phyloP scores from a whole-genome alignment of 1,140 invertebrate genomes.

The Drosophila azteca region DNA sequence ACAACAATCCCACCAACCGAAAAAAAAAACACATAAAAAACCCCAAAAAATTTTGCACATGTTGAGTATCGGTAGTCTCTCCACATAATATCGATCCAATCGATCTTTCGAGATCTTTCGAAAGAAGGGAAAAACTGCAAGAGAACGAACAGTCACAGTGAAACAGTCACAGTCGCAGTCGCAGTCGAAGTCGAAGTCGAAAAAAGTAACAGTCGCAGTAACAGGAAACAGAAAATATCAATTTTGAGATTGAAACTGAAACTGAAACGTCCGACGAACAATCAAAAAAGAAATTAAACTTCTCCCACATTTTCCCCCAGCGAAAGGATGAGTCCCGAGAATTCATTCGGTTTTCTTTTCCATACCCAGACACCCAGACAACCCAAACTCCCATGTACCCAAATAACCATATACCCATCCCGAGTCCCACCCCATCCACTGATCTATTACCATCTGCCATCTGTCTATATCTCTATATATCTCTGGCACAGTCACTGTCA shows the following conservation, averaged over 20 bases:
- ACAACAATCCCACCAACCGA: conserved; percentile 23
- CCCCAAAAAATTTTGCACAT: conserved; percentile 24
- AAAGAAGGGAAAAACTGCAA: conserved; percentile 17
- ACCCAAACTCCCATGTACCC: no score
- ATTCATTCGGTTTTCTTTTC: conserved; percentile 34
- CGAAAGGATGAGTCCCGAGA: no score
- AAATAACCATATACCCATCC: neutral
- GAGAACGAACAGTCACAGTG: conserved; percentile 5
- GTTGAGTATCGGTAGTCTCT: conserved; percentile 37
- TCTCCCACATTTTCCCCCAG: conserved; percentile 45
- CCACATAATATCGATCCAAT: neutral
- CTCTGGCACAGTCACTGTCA: conserved; percentile 2
- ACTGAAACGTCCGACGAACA: conserved; percentile 50
- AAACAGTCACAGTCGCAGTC: conserved; percentile 3
- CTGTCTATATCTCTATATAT: conserved; percentile 8
- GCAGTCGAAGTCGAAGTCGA: neutral
- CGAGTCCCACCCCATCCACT: neutral
- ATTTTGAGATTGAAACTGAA: conserved; percentile 17
- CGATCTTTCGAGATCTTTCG: conserved; percentile 3
- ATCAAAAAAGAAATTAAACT: conserved; percentile 67
- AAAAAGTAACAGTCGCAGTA: conserved; percentile 3
- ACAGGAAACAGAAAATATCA: neutral
- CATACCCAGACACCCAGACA: conserved; percentile 5
- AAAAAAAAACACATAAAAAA: conserved; percentile 22
- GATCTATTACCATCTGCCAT: neutral